Evolutionary conservation across 1,140 invertebrate genomes (phyloP), one percentile per base, ranked within the genome.

Genomic region (Littorina saxatilis): DNA sequence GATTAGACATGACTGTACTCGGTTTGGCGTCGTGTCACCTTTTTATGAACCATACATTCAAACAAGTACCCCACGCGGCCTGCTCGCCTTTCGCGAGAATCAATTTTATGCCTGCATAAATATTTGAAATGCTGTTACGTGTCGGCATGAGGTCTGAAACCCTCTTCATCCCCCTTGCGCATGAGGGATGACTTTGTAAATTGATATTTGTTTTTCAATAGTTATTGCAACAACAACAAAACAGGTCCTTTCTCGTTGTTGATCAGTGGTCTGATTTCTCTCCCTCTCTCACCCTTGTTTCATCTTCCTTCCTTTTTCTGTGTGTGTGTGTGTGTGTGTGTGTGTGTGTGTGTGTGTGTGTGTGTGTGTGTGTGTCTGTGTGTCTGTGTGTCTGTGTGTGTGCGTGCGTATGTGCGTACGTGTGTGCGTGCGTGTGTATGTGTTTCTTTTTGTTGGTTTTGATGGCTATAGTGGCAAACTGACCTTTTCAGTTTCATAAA

Each of bases 261-360:
- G 23, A 52, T 11, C 47, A 52, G 47, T 15, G 13, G 47, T n/a
- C 47, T 52, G 13, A 52, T 52, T 52, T 52, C 23, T 50, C 47
- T 52, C 47, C 47, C 47, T 1, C 47, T 20, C 23, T 1, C 47
- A 20, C 47, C n/a, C n/a, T n/a, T 52, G 0, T 52, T 52, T 20
- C 0, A 15, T 52, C 47, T 52, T 52, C 47, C 47, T 1, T 15
- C 13, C 47, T 52, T n/a, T n/a, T n/a, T n/a, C n/a, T n/a, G n/a
- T n/a, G n/a, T n/a, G n/a, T n/a, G n/a, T n/a, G n/a, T n/a, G 47
- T 23, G 55, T 61, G 55, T 61, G 55, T 61, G 55, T 4, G n/a
- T 23, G 55, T 61, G 55, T 61, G 55, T 23, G 55, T 4, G 55
- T 61, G 55, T 61, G 55, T 61, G 55, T 58, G 55, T 58, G 55